Percentiles rank a stretch among this genome's conserved stretches.
Conservation (phyloP, 2,113 vertebrate species). For the Monarcha castaneiventris region DNA sequence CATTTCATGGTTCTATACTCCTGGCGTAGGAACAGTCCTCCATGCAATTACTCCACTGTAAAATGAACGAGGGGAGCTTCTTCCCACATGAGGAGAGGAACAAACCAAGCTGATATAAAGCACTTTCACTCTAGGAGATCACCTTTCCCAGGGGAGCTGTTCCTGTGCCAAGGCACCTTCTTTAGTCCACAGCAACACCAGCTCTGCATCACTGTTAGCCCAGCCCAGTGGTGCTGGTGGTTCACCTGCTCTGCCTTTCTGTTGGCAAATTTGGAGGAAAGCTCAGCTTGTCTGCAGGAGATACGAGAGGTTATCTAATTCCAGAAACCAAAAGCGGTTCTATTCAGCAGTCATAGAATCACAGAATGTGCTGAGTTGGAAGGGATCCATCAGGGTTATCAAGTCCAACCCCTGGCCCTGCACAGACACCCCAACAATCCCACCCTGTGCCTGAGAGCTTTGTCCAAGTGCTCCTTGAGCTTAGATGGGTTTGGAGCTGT, state of each 20-base stretch:
- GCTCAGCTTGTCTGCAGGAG: not conserved
- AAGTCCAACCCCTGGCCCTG: not conserved
- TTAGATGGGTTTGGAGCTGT: not conserved
- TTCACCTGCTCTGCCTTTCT: not conserved
- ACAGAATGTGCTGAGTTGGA: not conserved
- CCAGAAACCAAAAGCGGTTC: not conserved
- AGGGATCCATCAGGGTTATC: not conserved
- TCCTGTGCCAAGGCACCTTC: not conserved
- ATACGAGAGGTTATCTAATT: not conserved
- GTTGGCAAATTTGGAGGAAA: not conserved
- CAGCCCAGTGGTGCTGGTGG: not conserved
- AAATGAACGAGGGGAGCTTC: not conserved
- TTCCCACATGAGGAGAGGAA: not conserved
- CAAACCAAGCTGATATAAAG: not conserved
- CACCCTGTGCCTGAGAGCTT: not conserved
- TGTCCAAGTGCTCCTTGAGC: not conserved
- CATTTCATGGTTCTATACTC: not conserved
- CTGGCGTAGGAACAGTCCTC: not conserved
- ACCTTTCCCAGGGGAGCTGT: not conserved
- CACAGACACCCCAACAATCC: not conserved
- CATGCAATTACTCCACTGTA: not conserved
- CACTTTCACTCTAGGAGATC: not conserved
- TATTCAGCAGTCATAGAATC: not conserved
- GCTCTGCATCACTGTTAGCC: not conserved
- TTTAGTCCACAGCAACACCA: not conserved